Percentiles rank a stretch among this genome's conserved stretches.
Conservation (phyloP, 2,113 vertebrate genomes). For the Silurus asotus region DNA sequence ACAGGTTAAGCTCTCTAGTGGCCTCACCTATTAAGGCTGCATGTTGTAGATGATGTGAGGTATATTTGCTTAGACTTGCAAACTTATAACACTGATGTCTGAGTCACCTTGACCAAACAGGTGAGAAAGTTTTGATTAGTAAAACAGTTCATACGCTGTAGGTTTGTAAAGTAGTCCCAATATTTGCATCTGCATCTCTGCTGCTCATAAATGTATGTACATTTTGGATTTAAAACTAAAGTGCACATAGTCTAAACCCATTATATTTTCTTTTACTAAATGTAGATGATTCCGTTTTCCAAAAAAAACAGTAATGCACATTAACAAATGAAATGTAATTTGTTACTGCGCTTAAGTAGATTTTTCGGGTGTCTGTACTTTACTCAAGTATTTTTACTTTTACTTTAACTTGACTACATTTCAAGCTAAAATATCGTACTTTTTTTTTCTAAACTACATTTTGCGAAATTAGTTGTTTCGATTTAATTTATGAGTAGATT, state of each 20-base stretch:
- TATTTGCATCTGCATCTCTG: background rate
- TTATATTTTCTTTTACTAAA: background rate
- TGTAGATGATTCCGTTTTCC: background rate
- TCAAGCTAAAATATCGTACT: too few relatives aligned
- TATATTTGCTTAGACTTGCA: slow-evolving; percentile 41
- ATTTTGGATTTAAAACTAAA: background rate
- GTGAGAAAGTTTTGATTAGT: slow-evolving; percentile 15
- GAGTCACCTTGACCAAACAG: slow-evolving; percentile 37
- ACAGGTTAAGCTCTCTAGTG: slow-evolving; percentile 42
- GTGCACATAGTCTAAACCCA: background rate
- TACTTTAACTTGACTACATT: too few relatives aligned
- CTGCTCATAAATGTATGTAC: background rate
- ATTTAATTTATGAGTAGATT: too few relatives aligned
- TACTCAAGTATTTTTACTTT: too few relatives aligned
- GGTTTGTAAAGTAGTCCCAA: background rate
- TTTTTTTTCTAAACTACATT: too few relatives aligned
- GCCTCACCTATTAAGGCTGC: slow-evolving; percentile 29
- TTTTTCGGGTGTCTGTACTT: too few relatives aligned
- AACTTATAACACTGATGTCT: slow-evolving; percentile 23
- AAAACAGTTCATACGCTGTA: background rate
- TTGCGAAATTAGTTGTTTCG: too few relatives aligned
- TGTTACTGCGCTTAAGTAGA: too few relatives aligned
- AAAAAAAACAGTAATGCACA: background rate
- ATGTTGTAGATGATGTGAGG: slow-evolving; percentile 48
- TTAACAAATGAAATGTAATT: too few relatives aligned